phyloP scores from a whole-genome alignment of 2,888 invertebrate species.

The Andricus curvator region DNA sequence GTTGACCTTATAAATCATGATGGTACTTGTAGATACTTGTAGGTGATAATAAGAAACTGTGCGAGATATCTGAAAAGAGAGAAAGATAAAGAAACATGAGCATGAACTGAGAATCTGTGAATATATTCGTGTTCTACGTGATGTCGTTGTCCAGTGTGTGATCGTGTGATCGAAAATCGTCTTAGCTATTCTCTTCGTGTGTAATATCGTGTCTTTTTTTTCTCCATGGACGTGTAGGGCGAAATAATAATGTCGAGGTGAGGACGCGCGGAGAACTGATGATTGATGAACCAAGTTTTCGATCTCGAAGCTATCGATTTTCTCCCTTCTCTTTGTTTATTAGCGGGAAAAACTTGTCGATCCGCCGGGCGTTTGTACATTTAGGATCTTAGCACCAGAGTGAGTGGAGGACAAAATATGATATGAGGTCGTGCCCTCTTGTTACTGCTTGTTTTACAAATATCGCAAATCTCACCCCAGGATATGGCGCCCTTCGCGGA shows the following conservation, averaged over 20 bases:
- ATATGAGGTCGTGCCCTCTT: not conserved
- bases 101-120: not conserved
- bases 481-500: not conserved
- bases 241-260: slow-evolving; percentile 14
- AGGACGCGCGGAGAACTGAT: not conserved
- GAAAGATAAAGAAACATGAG: slow-evolving; percentile 4
- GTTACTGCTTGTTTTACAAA: slow-evolving; percentile 15
- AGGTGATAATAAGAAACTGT: not conserved
- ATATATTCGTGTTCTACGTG: slow-evolving; percentile 20
- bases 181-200: slow-evolving; percentile 20
- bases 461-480: not conserved
- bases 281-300: slow-evolving; percentile 9
- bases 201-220: slow-evolving; percentile 1
- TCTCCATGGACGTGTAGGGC: slow-evolving; percentile 18
- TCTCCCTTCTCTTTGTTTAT: not conserved
- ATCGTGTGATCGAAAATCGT: not conserved
- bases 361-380: not conserved
- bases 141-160: not conserved
- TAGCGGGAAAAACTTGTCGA: slow-evolving; percentile 12
- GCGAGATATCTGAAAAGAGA: not conserved
- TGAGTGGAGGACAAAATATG: not conserved
- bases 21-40: not conserved
- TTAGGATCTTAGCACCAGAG: slow-evolving; percentile 5
- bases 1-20: not conserved
- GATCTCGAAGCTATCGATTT: slow-evolving; percentile 23